Evolutionary conservation across 2,888 invertebrate genomes (phyloP), one percentile per base, ranked within the genome.

Genomic region (Allacma fusca): DNA sequence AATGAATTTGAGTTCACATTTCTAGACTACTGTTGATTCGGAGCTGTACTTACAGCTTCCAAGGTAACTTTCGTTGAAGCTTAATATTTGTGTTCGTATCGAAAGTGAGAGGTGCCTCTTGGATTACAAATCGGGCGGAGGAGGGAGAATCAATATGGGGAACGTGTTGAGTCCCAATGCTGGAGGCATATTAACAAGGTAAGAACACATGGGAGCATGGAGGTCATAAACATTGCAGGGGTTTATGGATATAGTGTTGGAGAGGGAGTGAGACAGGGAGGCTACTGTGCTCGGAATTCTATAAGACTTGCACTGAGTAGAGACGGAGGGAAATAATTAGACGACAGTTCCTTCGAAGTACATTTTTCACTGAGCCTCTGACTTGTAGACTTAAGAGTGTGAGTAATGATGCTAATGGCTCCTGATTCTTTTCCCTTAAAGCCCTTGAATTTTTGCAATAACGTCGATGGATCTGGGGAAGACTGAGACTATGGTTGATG

Each of bases 361-460:
- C 78, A 78, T 78, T 75, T 78, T 78, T 78, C 78, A 71, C 19
- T 75, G 78, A 75, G 70, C 71, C 28, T 62, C 40, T 65, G 77
- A 59, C 74, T 69, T 68, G 19, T 65, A 64, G 74, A 64, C 59
- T 59, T n/a, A 40, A 44, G 44, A 73, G 77, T 40, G 68, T 77
- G 77, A 77, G 73, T 77, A 77, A 77, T 77, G 77, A 77, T 77
- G 62, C 75, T 75, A 75, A 75, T 75, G 75, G 68, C 57, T 75
- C 34, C 57, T 34, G 44, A 75, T 65, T 67, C 65, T 29, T 40
- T 23, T 21, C 65, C 43, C 40, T 23, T 12, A 64, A 43, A 65
- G 24, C 68, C 67, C 69, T 67, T 67, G n/a, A 26, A 28, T 28
- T 28, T n/a, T 19, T 29, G 29, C 67, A 1, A 67, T 23, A 67